Percentiles rank a stretch among this genome's conserved stretches.
phyloP scores from a whole-genome alignment of 2,113 vertebrate species.

The Cyprinus carpio region DNA sequence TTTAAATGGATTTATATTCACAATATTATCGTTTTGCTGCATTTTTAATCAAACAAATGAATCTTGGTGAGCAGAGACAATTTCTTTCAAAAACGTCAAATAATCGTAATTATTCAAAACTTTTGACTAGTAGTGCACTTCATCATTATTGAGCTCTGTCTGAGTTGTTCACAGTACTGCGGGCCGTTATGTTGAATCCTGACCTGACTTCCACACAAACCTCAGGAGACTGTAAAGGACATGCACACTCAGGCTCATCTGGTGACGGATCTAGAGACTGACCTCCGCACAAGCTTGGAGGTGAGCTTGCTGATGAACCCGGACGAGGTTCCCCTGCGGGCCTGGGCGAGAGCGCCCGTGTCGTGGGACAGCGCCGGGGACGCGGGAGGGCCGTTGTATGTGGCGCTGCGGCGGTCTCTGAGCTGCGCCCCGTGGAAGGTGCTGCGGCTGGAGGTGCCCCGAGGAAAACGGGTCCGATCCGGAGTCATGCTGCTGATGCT shows the following conservation, averaged over 20 bases:
- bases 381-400: constrained; percentile 84
- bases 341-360: constrained; percentile 74
- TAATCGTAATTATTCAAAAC: no score
- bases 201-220: background rate
- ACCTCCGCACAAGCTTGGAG: constrained; percentile 61
- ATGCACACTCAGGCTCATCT: background rate
- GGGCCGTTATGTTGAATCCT: background rate
- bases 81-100: no score
- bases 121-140: background rate
- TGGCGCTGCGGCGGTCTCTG: constrained; percentile 91
- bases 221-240: background rate
- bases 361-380: constrained; percentile 24
- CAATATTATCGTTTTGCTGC: no score
- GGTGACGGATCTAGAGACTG: background rate
- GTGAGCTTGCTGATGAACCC: constrained; percentile 62
- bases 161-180: background rate
- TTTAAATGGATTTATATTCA: no score
- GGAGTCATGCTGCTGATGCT: constrained; percentile 83
- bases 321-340: constrained; percentile 50
- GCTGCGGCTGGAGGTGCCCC: constrained; percentile 94
- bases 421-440: constrained; percentile 98
- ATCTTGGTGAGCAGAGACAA: no score
- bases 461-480: constrained; percentile 92
- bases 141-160: background rate
- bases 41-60: no score